Evolutionary conservation across 2,113 vertebrate species (phyloP).

Genomic region (Eulemur rufifrons): DNA sequence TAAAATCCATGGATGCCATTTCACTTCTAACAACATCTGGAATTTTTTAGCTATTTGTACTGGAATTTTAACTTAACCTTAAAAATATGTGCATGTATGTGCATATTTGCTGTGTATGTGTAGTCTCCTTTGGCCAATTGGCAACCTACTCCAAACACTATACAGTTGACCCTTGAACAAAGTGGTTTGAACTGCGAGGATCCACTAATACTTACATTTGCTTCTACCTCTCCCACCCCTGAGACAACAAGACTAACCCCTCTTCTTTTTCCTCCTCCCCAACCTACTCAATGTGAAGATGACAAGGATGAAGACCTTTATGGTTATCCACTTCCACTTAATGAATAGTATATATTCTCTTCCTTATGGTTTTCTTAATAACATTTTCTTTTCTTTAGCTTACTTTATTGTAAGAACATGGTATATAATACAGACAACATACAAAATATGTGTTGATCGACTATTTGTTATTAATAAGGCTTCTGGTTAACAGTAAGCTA

Average conservation of each 20-base stretch:
- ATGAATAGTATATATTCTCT: background rate
- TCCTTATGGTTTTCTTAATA: background rate
- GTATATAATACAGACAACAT: background rate
- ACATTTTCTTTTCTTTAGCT: background rate
- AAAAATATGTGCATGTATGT: background rate
- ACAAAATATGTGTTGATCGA: background rate
- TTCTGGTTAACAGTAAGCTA: background rate
- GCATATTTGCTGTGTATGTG: background rate
- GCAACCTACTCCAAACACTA: background rate
- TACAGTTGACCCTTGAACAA: background rate
- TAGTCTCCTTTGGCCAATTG: background rate
- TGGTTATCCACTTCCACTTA: background rate
- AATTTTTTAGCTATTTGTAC: background rate
- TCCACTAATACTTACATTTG: background rate
- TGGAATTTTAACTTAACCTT: constrained; percentile 5
- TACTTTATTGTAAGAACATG: background rate
- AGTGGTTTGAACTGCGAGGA: background rate
- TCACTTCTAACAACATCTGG: background rate
- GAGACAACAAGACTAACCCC: background rate
- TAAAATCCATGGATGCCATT: background rate
- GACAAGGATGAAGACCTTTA: background rate
- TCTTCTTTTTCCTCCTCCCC: background rate
- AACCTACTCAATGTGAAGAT: background rate
- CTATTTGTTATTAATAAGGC: background rate
- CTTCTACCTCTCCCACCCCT: background rate